A percentile compares a stretch with the other conserved stretches of the same genome.
These are phyloP conservation scores for Microtus agrestis DNA, from an alignment of 2,797 vertebrate species.

Conservation along the genomic window DNA sequence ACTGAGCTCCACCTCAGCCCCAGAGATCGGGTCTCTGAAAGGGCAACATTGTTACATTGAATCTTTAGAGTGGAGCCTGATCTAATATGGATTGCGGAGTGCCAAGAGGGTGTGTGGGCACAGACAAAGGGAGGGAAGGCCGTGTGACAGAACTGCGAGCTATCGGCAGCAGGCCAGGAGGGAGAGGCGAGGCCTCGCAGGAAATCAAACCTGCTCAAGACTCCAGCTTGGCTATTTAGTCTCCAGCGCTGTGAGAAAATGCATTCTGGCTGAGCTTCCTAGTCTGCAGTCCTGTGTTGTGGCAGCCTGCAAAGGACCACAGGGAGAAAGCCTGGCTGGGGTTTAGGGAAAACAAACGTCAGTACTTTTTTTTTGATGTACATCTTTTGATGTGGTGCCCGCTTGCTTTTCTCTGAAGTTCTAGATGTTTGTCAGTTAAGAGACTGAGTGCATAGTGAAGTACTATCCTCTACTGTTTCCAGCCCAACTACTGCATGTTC, in stretches of 20 bases:
- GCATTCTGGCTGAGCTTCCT: neutral
- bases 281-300: neutral
- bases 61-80: too few species aligned
- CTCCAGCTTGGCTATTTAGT: neutral
- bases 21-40: neutral
- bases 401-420: conserved; percentile 17
- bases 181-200: too few species aligned
- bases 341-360: neutral
- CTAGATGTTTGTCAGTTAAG: neutral
- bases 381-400: neutral
- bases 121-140: neutral
- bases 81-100: too few species aligned
- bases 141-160: neutral
- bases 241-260: neutral
- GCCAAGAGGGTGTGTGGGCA: neutral
- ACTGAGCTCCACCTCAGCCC: neutral
- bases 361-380: too few species aligned
- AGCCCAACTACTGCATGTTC: neutral
- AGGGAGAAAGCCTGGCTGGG: neutral
- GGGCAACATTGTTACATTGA: neutral
- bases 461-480: neutral
- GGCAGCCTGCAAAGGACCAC: neutral
- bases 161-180: neutral
- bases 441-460: neutral
- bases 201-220: neutral